Evolutionary conservation across 2,797 vertebrate genomes (phyloP), one percentile per base, ranked within the genome.

Genomic region (Peromyscus melanophrys): DNA sequence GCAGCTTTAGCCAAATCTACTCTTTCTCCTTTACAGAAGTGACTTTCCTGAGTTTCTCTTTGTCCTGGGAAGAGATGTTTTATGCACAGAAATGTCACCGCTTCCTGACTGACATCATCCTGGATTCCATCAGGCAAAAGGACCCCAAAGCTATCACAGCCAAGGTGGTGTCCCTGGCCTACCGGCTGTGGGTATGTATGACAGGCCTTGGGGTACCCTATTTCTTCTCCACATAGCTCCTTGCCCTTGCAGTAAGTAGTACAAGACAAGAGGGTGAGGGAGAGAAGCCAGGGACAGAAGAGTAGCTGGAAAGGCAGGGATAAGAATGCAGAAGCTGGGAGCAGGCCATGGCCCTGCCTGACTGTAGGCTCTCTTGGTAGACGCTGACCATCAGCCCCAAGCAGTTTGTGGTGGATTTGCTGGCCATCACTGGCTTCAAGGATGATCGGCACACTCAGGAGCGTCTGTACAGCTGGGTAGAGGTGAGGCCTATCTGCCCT

Each of bases 11-110:
- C 57, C 46, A 82, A 46, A 90, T 16, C 57, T 29, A 67, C 76
- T 55, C 37, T 94, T 14, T 55, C 37, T 97, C 82, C 63, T 89
- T 95, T 93, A 76, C 91, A 99, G 98, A 98, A 73, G 95, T 97
- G 19, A 97, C 96, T 87, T 99, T 98, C 90, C 96, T 98, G 63
- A 98, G 97, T 93, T 98, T 99, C 94, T 98, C 98, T 82, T 90
- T 99, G 96, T 98, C 97, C 12, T 97, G 97, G 59, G 98, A 99
- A 93, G 98, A 99, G 96, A 98, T 98, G 96, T 98, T 98, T 95
- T 99, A 98, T 0, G 97, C 98, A 52, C 94, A 98, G 43, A 98
- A 98, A 97, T 98, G 98, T 89, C 98, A 98, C 93, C 78, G 83
- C 37, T 98, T 99, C 94, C 98, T 98, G 96, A 98, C 98, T 0